Evolutionary conservation across 2,888 invertebrate genomes (phyloP).

Genomic region (Falcaria lacertinaria): DNA sequence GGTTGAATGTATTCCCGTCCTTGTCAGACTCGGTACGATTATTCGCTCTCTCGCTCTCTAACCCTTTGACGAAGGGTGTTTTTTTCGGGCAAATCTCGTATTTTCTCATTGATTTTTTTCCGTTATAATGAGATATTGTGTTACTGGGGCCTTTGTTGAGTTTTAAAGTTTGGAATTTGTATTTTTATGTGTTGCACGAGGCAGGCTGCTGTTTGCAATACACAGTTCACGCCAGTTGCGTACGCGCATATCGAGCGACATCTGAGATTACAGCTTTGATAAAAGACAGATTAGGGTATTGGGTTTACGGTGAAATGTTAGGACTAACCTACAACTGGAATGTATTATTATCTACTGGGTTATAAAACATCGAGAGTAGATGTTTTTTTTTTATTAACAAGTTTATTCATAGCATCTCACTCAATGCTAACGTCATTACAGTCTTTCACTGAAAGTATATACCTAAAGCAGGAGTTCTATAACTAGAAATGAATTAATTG

Average conservation of each 20-base stretch:
- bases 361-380: no score
- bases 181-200: conserved; percentile 30
- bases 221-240: background rate
- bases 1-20: conserved; percentile 49
- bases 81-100: conserved; percentile 74
- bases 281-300: background rate
- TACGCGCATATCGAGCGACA: background rate
- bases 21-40: conserved; percentile 27
- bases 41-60: conserved; percentile 45
- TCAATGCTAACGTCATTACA: no score
- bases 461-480: no score
- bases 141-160: conserved; percentile 51
- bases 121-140: conserved; percentile 74
- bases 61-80: conserved; percentile 67
- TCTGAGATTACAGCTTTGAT: background rate
- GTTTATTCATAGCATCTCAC: no score
- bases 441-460: no score
- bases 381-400: no score
- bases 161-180: conserved; percentile 44
- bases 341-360: no score
- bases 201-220: background rate
- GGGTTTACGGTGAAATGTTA: background rate
- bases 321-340: no score
- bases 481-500: no score
- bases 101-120: conserved; percentile 70